Percentiles rank a stretch among this genome's conserved stretches.
Evolutionary conservation across 2,797 vertebrate genomes (phyloP).

Genomic region (Siniperca obscura): DNA sequence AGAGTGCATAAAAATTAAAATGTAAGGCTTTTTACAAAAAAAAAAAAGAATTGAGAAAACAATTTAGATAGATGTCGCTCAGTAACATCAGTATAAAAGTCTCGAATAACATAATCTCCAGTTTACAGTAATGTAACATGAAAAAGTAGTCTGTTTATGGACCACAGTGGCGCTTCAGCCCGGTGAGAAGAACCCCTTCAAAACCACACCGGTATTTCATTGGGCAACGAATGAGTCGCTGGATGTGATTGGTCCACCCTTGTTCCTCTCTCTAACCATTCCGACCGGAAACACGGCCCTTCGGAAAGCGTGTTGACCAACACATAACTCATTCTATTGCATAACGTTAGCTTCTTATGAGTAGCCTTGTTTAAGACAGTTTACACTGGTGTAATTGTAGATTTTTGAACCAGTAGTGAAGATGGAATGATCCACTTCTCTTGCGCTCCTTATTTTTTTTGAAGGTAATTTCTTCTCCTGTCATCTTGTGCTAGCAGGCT

Average conservation of each 20-base stretch:
- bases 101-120: neutral
- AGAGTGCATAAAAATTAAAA: no score
- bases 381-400: fast-evolving
- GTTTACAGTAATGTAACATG: no score
- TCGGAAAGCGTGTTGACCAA: neutral
- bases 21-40: neutral
- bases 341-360: neutral
- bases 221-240: neutral
- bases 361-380: fast-evolving
- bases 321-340: neutral
- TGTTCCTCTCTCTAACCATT: conserved; percentile 40
- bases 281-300: conserved; percentile 69
- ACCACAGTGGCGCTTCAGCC: neutral
- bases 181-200: neutral
- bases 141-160: neutral
- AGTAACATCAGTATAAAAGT: neutral
- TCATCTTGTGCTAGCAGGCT: conserved; percentile 26
- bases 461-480: conserved; percentile 32
- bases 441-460: fast-evolving
- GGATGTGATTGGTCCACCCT: conserved; percentile 55
- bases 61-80: neutral
- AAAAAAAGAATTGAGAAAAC: neutral
- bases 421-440: neutral
- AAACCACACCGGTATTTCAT: neutral
- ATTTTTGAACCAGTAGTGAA: fast-evolving